Evolutionary conservation across 1,140 invertebrate species (phyloP).

Genomic region (Hyles vespertilio): DNA sequence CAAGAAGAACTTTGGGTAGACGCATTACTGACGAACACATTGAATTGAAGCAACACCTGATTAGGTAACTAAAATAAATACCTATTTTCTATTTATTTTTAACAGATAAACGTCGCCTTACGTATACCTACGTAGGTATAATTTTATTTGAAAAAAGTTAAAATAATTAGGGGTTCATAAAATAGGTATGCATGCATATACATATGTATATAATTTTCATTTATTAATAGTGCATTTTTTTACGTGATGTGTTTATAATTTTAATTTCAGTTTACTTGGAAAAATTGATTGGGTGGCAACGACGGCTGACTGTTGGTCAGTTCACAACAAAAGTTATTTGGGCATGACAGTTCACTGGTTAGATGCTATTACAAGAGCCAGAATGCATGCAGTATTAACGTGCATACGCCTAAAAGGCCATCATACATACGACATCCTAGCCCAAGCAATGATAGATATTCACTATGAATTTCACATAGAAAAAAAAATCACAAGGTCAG

Average conservation of each 20-base stretch:
- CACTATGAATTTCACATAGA: conserved; percentile 13
- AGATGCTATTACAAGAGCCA: conserved; percentile 12
- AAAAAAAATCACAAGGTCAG: conserved; percentile 7
- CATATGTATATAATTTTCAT: conserved; percentile 11
- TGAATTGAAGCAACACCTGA: conserved; percentile 10
- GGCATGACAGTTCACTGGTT: conserved; percentile 12
- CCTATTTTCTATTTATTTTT: no score
- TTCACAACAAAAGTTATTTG: conserved; percentile 12
- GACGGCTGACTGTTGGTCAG: conserved; percentile 11
- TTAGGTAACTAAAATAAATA: conserved; percentile 11
- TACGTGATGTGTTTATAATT: conserved; percentile 10
- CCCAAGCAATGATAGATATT: conserved; percentile 13
- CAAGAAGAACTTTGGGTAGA: conserved; percentile 21
- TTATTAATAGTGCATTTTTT: conserved; percentile 3
- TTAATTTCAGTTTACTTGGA: conserved; percentile 4
- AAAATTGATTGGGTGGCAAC: conserved; percentile 13
- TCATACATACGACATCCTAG: conserved; percentile 13
- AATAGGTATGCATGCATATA: conserved; percentile 7
- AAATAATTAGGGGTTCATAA: conserved; percentile 6
- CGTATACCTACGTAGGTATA: not conserved
- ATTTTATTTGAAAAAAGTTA: conserved; percentile 9
- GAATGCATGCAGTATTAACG: conserved; percentile 12
- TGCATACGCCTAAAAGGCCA: conserved; percentile 9
- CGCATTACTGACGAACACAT: conserved; percentile 19
- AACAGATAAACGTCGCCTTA: no score